Conservation (phyloP, 2,797 vertebrate species). For the Chelidonichthys spinosus region DNA sequence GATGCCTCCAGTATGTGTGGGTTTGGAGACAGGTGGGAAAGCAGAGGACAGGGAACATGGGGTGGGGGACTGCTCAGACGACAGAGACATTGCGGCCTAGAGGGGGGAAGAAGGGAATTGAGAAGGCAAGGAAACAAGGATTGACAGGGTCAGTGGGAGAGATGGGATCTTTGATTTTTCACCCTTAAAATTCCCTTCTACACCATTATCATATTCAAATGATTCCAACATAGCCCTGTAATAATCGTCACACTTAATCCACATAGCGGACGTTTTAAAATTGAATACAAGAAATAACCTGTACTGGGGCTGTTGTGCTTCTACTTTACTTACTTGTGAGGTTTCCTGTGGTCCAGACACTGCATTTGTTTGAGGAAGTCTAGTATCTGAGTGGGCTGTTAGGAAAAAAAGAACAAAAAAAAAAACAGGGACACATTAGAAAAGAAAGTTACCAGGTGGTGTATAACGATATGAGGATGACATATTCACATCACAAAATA, state of each 20-base stretch:
- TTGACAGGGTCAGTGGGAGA: slow-evolving; percentile 31
- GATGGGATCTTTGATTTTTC: slow-evolving; percentile 15
- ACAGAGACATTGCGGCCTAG: slow-evolving; percentile 93
- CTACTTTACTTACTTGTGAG: slow-evolving; percentile 87
- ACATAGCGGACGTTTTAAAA: neutral
- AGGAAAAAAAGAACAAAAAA: slow-evolving; percentile 52
- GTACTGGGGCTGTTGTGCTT: slow-evolving; percentile 1
- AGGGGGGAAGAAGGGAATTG: slow-evolving; percentile 41
- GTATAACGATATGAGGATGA: neutral
- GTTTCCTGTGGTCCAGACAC: slow-evolving; percentile 91
- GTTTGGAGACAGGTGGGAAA: slow-evolving; percentile 95
- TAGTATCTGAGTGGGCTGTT: slow-evolving; percentile 91
- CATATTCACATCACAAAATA: neutral
- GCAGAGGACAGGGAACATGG: slow-evolving; percentile 93
- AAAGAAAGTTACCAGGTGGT: neutral
- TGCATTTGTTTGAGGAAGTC: slow-evolving; percentile 89
- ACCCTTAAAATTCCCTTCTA: slow-evolving; percentile 10
- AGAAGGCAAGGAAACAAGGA: slow-evolving; percentile 54
- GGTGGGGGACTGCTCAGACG: slow-evolving; percentile 90
- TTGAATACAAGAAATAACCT: slow-evolving; percentile 9
- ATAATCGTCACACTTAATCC: slow-evolving; percentile 10
- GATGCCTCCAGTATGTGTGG: slow-evolving; percentile 96
- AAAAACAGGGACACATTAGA: slow-evolving; percentile 12
- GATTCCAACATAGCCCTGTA: neutral
- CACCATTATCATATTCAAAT: slow-evolving; percentile 2